Evolutionary conservation across 2,888 invertebrate genomes (phyloP), one percentile per base, ranked within the genome.

Genomic region (Diaperis boleti): DNA sequence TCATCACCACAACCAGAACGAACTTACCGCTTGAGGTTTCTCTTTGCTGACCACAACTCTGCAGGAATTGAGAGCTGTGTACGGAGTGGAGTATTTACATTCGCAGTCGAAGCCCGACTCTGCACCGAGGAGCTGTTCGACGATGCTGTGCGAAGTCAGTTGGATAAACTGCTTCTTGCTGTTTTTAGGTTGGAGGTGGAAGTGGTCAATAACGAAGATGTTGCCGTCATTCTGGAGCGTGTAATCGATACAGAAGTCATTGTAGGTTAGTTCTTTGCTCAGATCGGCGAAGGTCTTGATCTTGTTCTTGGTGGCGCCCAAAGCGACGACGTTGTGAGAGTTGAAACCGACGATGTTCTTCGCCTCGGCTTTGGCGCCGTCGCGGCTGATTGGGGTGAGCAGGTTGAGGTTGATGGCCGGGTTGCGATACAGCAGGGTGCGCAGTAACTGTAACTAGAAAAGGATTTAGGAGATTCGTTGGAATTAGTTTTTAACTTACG

Each of bases 241-340:
- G 69, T 90, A 88, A 62, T 88, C 87, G 26, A 88, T 84, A 79
- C 93, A 94, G 71, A 86, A 84, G 73, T 92, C 89, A 11, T 82
- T 76, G 65, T 85, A 84, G 11, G 82, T 79, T 1, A 92, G 75
- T 2, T 88, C 86, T 13, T 82, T 79, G 64, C 87, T 85, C 13
- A 87, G 77, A 7, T 85, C 84, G 4, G 85, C 74, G 4, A 83
- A 83, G 39, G 87, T 87, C 70, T 85, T 85, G 45, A 85, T 81
- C 29, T 85, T 86, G 74, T 88, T 91, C 72, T 85, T 85, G 64
- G 79, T 84, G 74, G 91, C 90, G 8, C 87, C 84, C 11, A 89
- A 82, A 59, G 89, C 83, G 69, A 90, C 84, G 1, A 89, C 87
- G n/a, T 85, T 82, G 8, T 87, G 79, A 0, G 83, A 74, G 64